These are phyloP conservation scores for Notothenia coriiceps DNA, from an alignment of 2,113 vertebrate genomes.

Conservation along the genomic window DNA sequence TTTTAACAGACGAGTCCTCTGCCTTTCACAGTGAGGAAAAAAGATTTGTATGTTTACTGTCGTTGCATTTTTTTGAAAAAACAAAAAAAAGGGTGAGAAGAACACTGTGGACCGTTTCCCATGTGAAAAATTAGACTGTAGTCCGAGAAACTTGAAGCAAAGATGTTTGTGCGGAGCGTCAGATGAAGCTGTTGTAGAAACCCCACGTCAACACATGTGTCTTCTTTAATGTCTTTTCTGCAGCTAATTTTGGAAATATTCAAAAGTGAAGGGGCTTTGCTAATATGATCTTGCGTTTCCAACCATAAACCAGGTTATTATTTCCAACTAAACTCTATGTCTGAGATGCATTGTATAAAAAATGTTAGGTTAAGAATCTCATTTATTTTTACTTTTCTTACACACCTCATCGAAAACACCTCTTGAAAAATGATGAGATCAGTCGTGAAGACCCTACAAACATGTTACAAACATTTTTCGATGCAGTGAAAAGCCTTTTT, in stretches of 20 bases:
- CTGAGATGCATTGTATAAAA: background rate
- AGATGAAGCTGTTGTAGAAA: constrained; percentile 47
- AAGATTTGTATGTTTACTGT: constrained; percentile 66
- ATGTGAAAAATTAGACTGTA: constrained; percentile 31
- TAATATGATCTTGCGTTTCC: background rate
- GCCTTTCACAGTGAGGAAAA: constrained; percentile 53
- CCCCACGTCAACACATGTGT: background rate
- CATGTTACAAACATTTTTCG: too few relatives aligned
- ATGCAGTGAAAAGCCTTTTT: too few relatives aligned
- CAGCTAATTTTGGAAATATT: background rate
- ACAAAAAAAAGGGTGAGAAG: background rate
- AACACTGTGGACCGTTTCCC: constrained; percentile 33
- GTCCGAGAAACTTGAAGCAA: constrained; percentile 44
- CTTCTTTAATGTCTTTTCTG: background rate
- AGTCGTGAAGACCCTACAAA: too few relatives aligned
- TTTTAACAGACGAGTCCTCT: constrained; percentile 26
- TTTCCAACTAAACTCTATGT: constrained; percentile 21
- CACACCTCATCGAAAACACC: background rate
- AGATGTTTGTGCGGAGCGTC: constrained; percentile 20
- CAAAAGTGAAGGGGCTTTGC: background rate
- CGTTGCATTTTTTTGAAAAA: constrained; percentile 41
- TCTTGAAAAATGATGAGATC: background rate
- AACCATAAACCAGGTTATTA: background rate
- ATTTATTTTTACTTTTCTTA: background rate
- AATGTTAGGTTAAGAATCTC: background rate